A percentile compares a stretch with the other conserved stretches of the same genome.
Evolutionary conservation across 2,888 invertebrate species (phyloP).

Genomic region (Sinhomidia bicolor): DNA sequence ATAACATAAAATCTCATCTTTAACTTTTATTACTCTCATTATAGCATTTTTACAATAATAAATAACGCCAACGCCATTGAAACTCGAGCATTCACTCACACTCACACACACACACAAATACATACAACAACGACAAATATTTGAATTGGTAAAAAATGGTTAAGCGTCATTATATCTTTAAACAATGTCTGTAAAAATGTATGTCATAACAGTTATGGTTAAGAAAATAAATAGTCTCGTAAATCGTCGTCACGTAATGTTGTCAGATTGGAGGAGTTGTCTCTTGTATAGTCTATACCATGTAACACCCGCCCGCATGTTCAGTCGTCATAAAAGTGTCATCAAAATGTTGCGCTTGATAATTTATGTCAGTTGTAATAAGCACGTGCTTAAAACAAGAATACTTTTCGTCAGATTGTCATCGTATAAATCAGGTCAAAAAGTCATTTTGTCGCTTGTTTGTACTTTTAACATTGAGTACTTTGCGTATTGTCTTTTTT

Average conservation of each 20-base stretch:
- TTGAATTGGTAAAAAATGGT: not conserved
- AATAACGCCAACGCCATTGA: not conserved
- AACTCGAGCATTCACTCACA: too few species aligned
- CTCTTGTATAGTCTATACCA: too few species aligned
- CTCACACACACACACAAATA: too few species aligned
- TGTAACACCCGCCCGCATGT: too few species aligned
- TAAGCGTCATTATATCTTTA: not conserved
- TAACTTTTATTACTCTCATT: not conserved
- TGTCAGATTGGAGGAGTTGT: not conserved
- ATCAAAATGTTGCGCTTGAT: constrained; percentile 11
- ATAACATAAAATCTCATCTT: not conserved
- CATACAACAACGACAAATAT: too few species aligned
- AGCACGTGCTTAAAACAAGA: not conserved
- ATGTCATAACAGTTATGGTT: not conserved
- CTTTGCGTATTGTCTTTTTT: too few species aligned
- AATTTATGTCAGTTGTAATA: not conserved
- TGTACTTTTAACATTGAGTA: too few species aligned
- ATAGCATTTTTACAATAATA: not conserved
- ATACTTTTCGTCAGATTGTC: not conserved
- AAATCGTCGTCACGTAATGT: constrained; percentile 11
- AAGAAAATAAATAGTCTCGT: not conserved
- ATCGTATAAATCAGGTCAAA: too few species aligned
- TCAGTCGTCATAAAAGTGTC: constrained; percentile 6
- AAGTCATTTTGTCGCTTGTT: too few species aligned
- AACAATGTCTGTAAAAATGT: not conserved